Evolutionary conservation across 2,113 vertebrate genomes (phyloP), one percentile per base, ranked within the genome.

Genomic region (Acrocephalus arundinaceus): DNA sequence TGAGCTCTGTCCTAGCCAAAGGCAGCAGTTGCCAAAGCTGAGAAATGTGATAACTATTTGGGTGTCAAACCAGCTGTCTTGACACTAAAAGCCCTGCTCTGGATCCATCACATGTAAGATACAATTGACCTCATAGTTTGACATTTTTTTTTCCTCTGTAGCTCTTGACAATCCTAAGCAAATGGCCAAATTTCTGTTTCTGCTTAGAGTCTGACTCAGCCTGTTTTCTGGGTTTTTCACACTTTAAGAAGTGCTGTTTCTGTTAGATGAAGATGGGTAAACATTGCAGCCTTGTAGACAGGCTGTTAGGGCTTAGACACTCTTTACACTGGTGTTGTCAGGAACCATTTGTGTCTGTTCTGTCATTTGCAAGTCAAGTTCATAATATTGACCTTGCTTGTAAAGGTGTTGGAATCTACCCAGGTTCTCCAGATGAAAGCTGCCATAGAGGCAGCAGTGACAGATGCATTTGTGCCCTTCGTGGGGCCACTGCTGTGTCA

Each of bases 401-500:
- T 75, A 28, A 45, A 68, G n/a, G 20, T 57, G 24, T 54, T 86
- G 39, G 37, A 61, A 18, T 52, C 61, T 13, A 6, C 10, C 77
- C 20, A 5, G 33, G 33, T 31, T 80, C 39, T 78, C 39, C 22
- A 31, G 80, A 8, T 48, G 27, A 13, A 78, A 52, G n/a, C 4
- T n/a, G 13, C 6, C 35, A 1, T n/a, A 4, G 8, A 30, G 21
- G 15, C 13, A 17, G 4, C 16, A 79, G 20, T 58, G 58, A 31
- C 23, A 51, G 31, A 51, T 0, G 0, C 6, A 21, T 80, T 84
- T 90, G 48, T 85, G 24, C 22, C 54, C 15, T 86, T 81, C 9
- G 0, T 17, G 14, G 35, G 25, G 23, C 30, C 13, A 4, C 8
- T 43, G 30, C 24, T 23, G 0, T 31, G 15, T 27, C 14, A 8